Percentiles rank a stretch among this genome's conserved stretches.
phyloP scores from a whole-genome alignment of 2,888 invertebrate genomes.

The Magallana nippona region DNA sequence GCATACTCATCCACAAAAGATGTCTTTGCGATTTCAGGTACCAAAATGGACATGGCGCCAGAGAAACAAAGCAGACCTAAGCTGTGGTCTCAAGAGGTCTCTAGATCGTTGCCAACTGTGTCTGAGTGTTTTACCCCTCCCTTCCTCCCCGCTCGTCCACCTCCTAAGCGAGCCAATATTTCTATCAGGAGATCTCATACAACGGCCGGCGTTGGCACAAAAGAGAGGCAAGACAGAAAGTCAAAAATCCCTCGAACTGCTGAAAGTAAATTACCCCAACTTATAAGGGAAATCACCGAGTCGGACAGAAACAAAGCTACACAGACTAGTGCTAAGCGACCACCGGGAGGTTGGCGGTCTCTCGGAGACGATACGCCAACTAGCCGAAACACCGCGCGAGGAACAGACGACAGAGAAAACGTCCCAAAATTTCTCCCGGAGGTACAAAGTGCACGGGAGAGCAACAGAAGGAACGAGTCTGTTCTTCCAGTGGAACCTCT shows the following conservation, averaged over 20 bases:
- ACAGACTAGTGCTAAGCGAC: conserved; percentile 38
- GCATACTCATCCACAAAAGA: not conserved
- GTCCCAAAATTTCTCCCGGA: conserved; percentile 38
- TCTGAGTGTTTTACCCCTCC: conserved; percentile 36
- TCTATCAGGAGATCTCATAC: conserved; percentile 31
- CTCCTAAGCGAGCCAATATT: conserved; percentile 5
- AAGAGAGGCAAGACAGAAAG: not conserved
- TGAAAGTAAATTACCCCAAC: not conserved
- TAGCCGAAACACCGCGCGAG: conserved; percentile 24
- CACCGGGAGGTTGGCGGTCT: conserved; percentile 24
- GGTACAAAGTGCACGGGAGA: conserved; percentile 35
- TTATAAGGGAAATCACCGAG: not conserved
- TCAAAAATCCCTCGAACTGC: not conserved
- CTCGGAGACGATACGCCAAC: conserved; percentile 14
- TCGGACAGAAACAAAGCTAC: conserved; percentile 19
- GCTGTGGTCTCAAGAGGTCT: conserved; percentile 40
- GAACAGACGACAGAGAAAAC: not conserved
- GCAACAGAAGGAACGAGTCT: conserved; percentile 31
- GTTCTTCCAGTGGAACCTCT: conserved; percentile 34
- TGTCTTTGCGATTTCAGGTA: conserved; percentile 30
- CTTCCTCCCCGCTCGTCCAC: conserved; percentile 6
- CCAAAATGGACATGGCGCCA: conserved; percentile 28
- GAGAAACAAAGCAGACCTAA: conserved; percentile 13
- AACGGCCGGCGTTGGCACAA: not conserved
- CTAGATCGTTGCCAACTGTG: conserved; percentile 33